These are phyloP conservation scores for Poeciliopsis occidentalis DNA, from an alignment of 2,113 vertebrate genomes.

Conservation along the genomic window DNA sequence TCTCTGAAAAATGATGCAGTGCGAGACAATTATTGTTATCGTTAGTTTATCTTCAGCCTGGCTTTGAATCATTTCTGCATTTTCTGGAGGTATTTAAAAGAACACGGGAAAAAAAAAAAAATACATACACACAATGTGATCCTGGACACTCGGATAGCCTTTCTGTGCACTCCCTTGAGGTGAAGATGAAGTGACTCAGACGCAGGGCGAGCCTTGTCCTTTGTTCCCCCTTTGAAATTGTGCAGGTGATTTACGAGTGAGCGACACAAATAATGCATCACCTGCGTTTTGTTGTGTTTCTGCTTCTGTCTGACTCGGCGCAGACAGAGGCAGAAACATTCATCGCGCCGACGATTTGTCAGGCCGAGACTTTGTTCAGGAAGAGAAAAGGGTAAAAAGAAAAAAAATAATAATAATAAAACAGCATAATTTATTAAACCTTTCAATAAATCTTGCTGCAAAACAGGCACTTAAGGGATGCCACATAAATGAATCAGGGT, in stretches of 20 bases:
- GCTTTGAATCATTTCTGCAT: conserved; percentile 11
- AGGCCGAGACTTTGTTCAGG: not conserved
- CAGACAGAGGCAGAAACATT: conserved; percentile 23
- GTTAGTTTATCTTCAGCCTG: conserved; percentile 3
- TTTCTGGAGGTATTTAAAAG: not conserved
- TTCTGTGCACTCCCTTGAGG: conserved; percentile 32
- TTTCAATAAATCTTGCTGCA: conserved; percentile 9
- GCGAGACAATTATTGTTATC: not conserved
- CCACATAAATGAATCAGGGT: conserved; percentile 24
- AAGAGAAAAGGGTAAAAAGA: not conserved
- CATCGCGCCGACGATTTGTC: conserved; percentile 6
- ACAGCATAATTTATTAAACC: not conserved
- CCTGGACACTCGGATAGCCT: not conserved
- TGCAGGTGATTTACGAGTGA: conserved; percentile 56
- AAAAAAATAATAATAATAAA: too few species aligned
- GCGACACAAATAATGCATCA: conserved; percentile 42
- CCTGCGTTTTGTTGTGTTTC: conserved; percentile 29
- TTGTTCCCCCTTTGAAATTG: conserved; percentile 56
- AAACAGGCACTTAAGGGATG: not conserved
- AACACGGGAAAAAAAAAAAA: not conserved
- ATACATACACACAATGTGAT: too few species aligned
- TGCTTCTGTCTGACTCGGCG: conserved; percentile 8
- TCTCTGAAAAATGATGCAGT: not conserved
- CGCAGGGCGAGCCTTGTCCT: conserved; percentile 39
- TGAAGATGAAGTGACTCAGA: conserved; percentile 39